Percentiles rank a stretch among this genome's conserved stretches.
These are phyloP conservation scores for Parazoanthus swiftii DNA, from an alignment of 92 coral and sea anemone genomes.

Conservation along the genomic window DNA sequence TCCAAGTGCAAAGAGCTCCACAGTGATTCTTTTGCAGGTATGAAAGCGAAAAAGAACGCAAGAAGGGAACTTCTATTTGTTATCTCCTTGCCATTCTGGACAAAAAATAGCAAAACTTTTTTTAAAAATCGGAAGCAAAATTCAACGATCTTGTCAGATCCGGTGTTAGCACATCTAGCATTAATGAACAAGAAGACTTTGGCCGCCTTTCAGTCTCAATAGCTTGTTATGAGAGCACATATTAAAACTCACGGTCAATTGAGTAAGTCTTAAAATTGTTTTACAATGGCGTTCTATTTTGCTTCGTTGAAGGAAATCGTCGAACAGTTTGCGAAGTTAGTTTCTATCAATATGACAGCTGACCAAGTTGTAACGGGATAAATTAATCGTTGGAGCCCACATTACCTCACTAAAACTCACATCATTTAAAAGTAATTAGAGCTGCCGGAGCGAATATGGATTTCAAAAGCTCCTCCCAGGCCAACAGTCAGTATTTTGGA, in stretches of 20 bases:
- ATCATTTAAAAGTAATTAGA: conserved; percentile 29
- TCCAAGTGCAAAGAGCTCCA: background rate
- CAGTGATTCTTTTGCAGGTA: background rate
- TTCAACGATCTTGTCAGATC: conserved; percentile 13
- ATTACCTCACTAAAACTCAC: background rate
- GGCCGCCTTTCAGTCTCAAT: conserved; percentile 28
- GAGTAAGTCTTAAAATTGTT: background rate
- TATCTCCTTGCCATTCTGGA: background rate
- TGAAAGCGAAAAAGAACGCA: background rate
- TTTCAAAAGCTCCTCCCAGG: conserved; percentile 23
- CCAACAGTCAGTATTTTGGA: background rate
- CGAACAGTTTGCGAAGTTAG: background rate
- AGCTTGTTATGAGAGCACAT: background rate
- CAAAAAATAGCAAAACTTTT: background rate
- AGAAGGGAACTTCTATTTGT: background rate
- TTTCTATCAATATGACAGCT: background rate
- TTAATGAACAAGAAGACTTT: conserved; percentile 32
- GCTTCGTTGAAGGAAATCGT: background rate
- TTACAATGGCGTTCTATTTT: background rate
- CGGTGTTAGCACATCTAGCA: conserved; percentile 18
- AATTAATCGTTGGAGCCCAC: background rate
- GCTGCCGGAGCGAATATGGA: background rate
- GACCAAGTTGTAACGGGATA: background rate
- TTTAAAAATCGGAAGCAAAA: conserved; percentile 15
- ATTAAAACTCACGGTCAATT: background rate